Evolutionary conservation across 2,797 vertebrate genomes (phyloP).

Genomic region (Poeciliopsis presidionis): DNA sequence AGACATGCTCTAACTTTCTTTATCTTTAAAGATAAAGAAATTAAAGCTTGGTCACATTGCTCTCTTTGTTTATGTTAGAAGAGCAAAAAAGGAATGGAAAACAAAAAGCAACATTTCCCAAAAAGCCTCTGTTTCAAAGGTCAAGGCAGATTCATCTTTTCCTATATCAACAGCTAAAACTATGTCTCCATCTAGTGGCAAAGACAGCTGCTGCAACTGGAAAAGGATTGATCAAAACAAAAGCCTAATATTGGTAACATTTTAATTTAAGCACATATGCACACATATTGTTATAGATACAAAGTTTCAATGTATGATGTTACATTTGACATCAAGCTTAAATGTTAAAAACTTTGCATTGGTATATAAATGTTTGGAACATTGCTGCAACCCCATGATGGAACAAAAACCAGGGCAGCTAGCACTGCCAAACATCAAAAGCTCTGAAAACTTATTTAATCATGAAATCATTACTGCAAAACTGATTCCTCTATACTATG

Average conservation of each 20-base stretch:
- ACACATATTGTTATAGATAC: not conserved
- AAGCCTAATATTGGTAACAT: not conserved
- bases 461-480: not conserved
- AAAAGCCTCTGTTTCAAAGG: not conserved
- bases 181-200: constrained; percentile 55
- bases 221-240: not conserved
- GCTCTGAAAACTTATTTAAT: not conserved
- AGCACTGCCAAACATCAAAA: not conserved
- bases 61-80: not conserved
- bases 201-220: not conserved
- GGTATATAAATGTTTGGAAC: not conserved
- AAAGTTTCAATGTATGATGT: not conserved
- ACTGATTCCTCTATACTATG: not conserved
- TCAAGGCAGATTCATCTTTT: not conserved
- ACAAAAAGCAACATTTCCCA: not conserved
- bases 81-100: not conserved
- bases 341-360: not conserved
- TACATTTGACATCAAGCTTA: not conserved
- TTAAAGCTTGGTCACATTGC: not conserved
- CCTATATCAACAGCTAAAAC: not conserved
- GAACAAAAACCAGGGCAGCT: not conserved
- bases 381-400: not conserved
- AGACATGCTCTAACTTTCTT: not conserved
- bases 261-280: not conserved
- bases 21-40: not conserved